phyloP scores from a whole-genome alignment of 2,113 vertebrate genomes.

The Mirounga angustirostris region DNA sequence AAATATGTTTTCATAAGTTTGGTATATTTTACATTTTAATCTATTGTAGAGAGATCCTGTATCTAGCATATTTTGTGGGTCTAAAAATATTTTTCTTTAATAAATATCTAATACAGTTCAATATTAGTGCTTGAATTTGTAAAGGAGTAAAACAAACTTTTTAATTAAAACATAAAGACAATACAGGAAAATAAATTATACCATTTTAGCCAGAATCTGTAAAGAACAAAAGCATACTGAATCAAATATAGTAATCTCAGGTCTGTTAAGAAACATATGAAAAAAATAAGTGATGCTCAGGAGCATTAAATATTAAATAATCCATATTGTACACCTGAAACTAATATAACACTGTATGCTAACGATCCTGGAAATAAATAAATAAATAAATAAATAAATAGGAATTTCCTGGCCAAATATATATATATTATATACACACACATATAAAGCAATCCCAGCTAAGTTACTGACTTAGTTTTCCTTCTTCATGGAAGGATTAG shows the following conservation, averaged over 20 bases:
- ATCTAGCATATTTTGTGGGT: background rate
- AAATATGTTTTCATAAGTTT: background rate
- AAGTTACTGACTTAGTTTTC: background rate
- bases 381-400: background rate
- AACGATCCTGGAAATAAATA: background rate
- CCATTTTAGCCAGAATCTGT: background rate
- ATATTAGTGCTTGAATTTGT: background rate
- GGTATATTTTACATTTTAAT: background rate
- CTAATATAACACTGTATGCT: background rate
- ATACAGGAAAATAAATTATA: background rate
- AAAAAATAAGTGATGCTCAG: background rate
- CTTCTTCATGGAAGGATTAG: background rate
- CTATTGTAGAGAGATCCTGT: background rate
- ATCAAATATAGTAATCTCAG: background rate
- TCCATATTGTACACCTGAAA: background rate
- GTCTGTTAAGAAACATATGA: background rate
- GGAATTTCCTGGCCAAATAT: background rate
- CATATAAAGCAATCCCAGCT: background rate
- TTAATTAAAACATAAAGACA: slow-evolving; percentile 41
- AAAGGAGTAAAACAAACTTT: background rate
- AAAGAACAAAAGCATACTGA: background rate
- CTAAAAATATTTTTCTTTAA: background rate
- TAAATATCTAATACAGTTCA: background rate
- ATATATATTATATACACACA: no score
- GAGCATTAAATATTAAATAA: background rate